Evolutionary conservation across 2,113 vertebrate species (phyloP).

Genomic region (Microcebus lehilahytsara): DNA sequence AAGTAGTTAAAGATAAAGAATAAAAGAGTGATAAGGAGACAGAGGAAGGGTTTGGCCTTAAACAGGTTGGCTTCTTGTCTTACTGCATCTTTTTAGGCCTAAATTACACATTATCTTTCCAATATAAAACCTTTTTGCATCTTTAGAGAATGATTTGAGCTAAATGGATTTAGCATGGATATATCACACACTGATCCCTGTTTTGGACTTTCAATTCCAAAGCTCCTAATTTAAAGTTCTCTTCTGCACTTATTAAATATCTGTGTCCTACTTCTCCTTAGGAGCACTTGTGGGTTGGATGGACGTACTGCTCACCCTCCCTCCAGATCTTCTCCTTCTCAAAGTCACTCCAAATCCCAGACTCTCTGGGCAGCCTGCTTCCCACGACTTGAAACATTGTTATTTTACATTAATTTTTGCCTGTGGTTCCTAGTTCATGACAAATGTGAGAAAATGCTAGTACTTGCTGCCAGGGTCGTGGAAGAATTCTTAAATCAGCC

Average conservation of each 20-base stretch:
- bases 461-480: neutral
- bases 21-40: neutral
- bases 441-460: conserved; percentile 11
- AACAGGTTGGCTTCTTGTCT: neutral
- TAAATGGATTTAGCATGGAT: neutral
- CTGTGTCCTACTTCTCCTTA: neutral
- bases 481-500: neutral
- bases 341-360: neutral
- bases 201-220: neutral
- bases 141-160: neutral
- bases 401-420: neutral
- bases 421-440: conserved; percentile 33
- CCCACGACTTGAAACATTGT: neutral
- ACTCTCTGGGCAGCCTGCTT: neutral
- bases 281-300: neutral
- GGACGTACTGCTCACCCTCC: neutral
- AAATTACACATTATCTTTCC: neutral
- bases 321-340: neutral
- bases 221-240: neutral
- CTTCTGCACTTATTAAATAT: neutral
- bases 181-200: neutral
- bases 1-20: neutral
- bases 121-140: neutral
- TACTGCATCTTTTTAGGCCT: neutral
- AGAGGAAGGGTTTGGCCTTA: neutral